phyloP scores from a whole-genome alignment of 2,113 vertebrate genomes.

The Psilopogon haemacephalus region DNA sequence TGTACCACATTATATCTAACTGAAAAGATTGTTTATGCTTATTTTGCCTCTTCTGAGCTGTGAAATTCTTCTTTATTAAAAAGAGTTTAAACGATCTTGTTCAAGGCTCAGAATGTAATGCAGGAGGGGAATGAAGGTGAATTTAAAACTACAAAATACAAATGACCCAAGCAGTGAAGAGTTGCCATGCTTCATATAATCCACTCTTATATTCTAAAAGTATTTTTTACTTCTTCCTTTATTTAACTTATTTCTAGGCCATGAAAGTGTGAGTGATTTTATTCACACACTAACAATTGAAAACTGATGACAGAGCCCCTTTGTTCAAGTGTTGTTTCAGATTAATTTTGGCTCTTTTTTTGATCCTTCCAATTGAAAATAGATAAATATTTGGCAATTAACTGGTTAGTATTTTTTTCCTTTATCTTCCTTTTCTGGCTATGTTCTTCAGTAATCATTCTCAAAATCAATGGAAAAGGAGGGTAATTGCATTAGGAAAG shows the following conservation, averaged over 20 bases:
- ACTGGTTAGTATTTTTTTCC: neutral
- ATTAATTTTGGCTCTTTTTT: neutral
- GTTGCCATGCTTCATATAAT: neutral
- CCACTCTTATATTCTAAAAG: neutral
- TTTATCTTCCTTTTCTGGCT: neutral
- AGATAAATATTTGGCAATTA: neutral
- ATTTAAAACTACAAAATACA: neutral
- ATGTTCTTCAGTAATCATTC: neutral
- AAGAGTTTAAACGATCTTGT: neutral
- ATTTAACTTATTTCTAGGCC: neutral
- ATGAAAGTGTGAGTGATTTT: neutral
- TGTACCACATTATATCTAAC: neutral
- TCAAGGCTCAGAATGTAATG: neutral
- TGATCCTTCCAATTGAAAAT: neutral
- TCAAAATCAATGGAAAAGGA: neutral
- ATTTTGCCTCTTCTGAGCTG: neutral
- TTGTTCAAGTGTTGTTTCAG: neutral
- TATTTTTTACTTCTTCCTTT: neutral
- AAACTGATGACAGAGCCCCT: neutral
- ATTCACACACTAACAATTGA: neutral
- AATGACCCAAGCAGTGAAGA: neutral
- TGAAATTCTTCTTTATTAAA: neutral
- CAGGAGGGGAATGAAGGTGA: neutral
- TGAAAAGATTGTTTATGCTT: neutral
- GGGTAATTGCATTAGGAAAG: neutral